Evolutionary conservation across 2,797 vertebrate species (phyloP).

Genomic region (Octomys mimax): DNA sequence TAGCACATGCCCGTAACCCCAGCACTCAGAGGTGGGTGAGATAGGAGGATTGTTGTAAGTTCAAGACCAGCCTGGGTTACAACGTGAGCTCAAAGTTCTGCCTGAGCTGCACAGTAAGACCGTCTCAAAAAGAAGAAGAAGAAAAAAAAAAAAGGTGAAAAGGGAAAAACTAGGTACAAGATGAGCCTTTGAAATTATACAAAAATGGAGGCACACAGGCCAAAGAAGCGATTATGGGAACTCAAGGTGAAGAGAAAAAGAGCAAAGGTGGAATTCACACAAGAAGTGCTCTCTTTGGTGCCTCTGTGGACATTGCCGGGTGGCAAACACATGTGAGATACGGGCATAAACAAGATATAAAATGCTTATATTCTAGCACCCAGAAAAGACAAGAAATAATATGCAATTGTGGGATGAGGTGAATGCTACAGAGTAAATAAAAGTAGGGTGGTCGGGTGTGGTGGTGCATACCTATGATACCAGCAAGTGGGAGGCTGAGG

Average conservation of each 20-base stretch:
- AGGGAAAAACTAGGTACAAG: not conserved
- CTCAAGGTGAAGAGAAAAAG: not conserved
- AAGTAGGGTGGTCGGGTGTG: not conserved
- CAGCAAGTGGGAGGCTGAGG: not conserved
- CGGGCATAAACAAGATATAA: not conserved
- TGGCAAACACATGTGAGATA: not conserved
- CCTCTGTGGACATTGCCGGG: not conserved
- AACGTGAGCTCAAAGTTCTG: too few relatives aligned
- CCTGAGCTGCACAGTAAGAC: too few relatives aligned
- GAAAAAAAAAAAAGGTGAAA: too few relatives aligned
- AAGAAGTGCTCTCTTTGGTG: not conserved
- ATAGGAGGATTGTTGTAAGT: too few relatives aligned
- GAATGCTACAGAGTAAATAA: not conserved
- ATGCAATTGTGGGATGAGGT: not conserved
- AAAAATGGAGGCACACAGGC: not conserved
- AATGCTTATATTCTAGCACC: not conserved
- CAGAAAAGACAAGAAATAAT: not conserved
- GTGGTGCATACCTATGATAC: not conserved
- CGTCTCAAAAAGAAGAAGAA: too few relatives aligned
- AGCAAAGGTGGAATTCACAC: not conserved
- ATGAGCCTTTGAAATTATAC: not conserved
- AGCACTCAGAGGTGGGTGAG: too few relatives aligned
- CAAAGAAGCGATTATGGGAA: not conserved
- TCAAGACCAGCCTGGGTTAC: too few relatives aligned
- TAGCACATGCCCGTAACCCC: too few relatives aligned